These are phyloP conservation scores for Meles meles DNA, from an alignment of 2,113 vertebrate genomes.

Conservation along the genomic window DNA sequence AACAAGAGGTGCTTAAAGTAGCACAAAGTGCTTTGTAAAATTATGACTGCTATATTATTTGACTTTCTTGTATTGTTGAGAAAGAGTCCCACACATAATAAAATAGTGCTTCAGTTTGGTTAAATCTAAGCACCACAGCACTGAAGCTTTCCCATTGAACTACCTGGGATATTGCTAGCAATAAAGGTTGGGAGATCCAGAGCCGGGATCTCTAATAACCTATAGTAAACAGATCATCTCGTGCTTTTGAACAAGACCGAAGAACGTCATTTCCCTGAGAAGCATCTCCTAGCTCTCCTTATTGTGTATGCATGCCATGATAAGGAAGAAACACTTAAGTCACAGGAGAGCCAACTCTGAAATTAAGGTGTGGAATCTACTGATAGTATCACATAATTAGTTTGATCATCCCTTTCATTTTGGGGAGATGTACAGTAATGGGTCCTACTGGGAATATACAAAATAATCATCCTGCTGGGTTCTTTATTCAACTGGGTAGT, in stretches of 20 bases:
- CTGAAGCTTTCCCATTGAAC: conserved; percentile 44
- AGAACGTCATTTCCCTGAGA: background rate
- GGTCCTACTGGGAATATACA: background rate
- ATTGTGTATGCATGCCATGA: background rate
- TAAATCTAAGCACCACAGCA: background rate
- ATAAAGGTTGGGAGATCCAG: conserved; percentile 44
- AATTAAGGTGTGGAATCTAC: background rate
- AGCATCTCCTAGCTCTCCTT: background rate
- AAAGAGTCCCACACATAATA: conserved; percentile 3
- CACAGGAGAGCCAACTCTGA: background rate
- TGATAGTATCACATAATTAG: background rate
- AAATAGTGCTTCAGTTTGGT: conserved; percentile 39
- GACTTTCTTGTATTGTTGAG: conserved; percentile 53
- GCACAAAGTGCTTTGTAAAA: conserved; percentile 72
- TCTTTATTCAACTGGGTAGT: background rate
- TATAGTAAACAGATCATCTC: conserved; percentile 4
- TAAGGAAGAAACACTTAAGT: background rate
- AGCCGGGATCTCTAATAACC: background rate
- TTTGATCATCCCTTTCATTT: background rate
- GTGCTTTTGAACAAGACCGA: background rate
- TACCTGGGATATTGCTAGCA: conserved; percentile 57
- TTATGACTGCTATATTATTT: conserved; percentile 53
- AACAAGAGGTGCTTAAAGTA: conserved; percentile 73
- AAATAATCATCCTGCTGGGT: background rate
- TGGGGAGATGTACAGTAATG: background rate